Conservation (phyloP, 1,140 invertebrate species). For the silkworm (Bombyx mori) region DNA sequence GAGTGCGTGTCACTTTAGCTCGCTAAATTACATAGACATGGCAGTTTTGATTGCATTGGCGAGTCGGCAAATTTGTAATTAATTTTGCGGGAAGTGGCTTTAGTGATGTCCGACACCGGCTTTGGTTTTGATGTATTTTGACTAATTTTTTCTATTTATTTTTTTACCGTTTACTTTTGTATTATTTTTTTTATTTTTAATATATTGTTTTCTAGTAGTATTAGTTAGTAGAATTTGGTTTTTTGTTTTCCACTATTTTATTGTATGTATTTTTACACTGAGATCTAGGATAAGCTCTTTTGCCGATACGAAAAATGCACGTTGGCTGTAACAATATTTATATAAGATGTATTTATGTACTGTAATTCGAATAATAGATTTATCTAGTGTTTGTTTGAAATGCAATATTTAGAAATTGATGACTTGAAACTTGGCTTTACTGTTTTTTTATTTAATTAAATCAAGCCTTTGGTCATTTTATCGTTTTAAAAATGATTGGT, state of each 20-base stretch:
- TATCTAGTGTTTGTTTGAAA: constrained; percentile 1
- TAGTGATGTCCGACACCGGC: neutral
- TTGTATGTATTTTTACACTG: constrained; percentile 27
- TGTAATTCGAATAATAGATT: constrained; percentile 1
- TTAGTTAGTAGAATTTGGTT: neutral
- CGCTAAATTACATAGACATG: constrained; percentile 12
- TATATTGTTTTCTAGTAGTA: constrained; percentile 1
- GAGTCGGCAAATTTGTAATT: neutral
- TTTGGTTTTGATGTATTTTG: constrained; percentile 57
- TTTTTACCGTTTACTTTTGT: constrained; percentile 59
- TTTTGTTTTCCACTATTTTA: constrained; percentile 49
- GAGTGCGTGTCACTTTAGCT: neutral
- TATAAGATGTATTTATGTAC: constrained; percentile 12
- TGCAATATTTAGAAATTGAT: constrained; percentile 1
- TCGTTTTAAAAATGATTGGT: no score
- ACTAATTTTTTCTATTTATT: constrained; percentile 57
- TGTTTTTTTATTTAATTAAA: neutral
- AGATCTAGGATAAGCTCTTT: constrained; percentile 50
- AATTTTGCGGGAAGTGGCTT: neutral
- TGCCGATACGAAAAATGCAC: constrained; percentile 37
- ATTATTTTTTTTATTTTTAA: constrained; percentile 39
- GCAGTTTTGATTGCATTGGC: neutral
- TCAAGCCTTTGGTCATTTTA: no score
- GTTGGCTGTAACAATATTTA: constrained; percentile 41
- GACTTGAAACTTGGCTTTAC: no score